Evolutionary conservation across 1,140 invertebrate genomes (phyloP), one percentile per base, ranked within the genome.

Genomic region (Glossosoma conforme): DNA sequence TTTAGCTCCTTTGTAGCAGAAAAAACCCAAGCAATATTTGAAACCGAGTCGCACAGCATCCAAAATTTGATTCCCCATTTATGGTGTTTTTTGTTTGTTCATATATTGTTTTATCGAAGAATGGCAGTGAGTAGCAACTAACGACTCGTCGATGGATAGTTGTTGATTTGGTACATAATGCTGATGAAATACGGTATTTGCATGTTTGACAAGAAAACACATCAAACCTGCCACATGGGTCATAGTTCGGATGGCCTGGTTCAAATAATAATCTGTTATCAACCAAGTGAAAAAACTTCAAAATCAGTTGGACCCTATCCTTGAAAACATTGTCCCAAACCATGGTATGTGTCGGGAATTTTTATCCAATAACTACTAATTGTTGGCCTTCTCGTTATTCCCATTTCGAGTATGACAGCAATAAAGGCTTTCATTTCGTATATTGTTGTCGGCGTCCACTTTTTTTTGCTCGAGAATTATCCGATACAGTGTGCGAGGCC

Each of bases 281-380:
- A 22, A 49, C 45, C 19, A 54, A 36, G 21, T 54, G 52, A 25
- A 54, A 61, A 58, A 51, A 62, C 25, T 49, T 62, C 6, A 50
- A 56, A 46, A 63, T 21, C 30, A 61, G 43, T 40, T 57, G 50
- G 36, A 62, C 62, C 41, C 57, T 54, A 51, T 61, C 53, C 56
- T 50, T 15, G 54, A 38, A 49, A 61, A 63, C 60, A 63, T 63
- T 58, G 55, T 45, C 3, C 36, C 21, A 55, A 62, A 64, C 60
- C 61, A 62, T 46, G 60, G 60, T 19, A 64, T 62, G 20, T 50
- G n/a, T 51, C 55, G 33, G 30, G 54, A 55, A 40, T 56, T 60
- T 56, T 42, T 41, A 28, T 48, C 56, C 57, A 63, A 30, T 63
- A 61, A 44, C 46, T 52, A 38, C 36, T 50, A 50, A 60, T 43